Conservation (phyloP, 2,888 invertebrate species). For the Uropetala carovei region DNA sequence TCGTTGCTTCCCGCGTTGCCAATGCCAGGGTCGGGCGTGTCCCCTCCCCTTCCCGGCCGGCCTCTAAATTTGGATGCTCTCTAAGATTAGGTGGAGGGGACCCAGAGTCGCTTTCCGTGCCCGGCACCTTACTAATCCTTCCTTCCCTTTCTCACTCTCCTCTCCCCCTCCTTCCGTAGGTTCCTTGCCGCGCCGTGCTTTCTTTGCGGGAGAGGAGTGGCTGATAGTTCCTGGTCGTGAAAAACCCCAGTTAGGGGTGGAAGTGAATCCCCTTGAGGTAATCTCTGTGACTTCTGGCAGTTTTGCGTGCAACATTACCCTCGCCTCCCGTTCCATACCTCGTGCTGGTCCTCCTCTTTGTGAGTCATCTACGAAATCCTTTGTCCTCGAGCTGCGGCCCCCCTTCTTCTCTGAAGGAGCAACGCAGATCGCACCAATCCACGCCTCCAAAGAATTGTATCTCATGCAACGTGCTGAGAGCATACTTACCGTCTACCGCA, state of each 20-base stretch:
- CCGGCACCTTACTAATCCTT: neutral
- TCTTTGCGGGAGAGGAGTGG: neutral
- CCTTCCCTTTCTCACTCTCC: neutral
- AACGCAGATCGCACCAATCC: neutral
- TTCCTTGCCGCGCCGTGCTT: neutral
- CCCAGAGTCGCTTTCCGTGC: slow-evolving; percentile 27
- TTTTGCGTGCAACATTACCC: neutral
- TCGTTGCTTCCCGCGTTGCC: slow-evolving; percentile 35
- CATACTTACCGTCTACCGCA: too few species aligned
- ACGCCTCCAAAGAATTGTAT: too few species aligned
- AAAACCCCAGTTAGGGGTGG: neutral
- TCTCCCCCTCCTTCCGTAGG: neutral
- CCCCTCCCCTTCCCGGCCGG: neutral
- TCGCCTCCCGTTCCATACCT: neutral
- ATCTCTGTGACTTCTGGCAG: neutral
- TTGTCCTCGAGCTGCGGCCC: neutral
- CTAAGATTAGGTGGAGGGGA: slow-evolving; percentile 48
- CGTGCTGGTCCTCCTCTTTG: neutral
- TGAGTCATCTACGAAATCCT: neutral
- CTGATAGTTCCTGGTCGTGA: neutral
- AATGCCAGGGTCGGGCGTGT: slow-evolving; percentile 28
- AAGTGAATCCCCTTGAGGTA: neutral
- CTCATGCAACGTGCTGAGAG: too few species aligned
- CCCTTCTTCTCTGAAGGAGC: neutral
- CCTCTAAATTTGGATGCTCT: slow-evolving; percentile 51